Evolutionary conservation across 2,888 invertebrate species (phyloP).

Genomic region (Perdita meconis): DNA sequence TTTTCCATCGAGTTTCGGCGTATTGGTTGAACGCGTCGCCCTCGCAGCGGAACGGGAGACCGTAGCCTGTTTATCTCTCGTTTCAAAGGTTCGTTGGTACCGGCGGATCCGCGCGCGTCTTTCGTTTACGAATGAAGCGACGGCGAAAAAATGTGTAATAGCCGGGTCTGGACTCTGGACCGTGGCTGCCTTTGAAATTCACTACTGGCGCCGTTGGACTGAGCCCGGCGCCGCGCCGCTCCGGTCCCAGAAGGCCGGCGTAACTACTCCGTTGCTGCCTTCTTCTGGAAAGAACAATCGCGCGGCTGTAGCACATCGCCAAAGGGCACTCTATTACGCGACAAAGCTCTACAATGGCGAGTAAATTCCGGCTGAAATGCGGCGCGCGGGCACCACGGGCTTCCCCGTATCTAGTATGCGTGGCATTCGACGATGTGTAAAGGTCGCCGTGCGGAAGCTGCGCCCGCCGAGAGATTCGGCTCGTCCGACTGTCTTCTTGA

Average conservation of each 20-base stretch:
- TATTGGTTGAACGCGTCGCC: slow-evolving; percentile 38
- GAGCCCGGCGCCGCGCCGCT: not conserved
- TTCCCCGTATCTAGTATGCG: not conserved
- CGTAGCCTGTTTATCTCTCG: slow-evolving; percentile 60
- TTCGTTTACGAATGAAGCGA: slow-evolving; percentile 43
- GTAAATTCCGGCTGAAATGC: slow-evolving; percentile 32
- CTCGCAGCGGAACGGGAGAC: slow-evolving; percentile 32
- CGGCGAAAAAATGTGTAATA: slow-evolving; percentile 60
- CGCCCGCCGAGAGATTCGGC: not conserved
- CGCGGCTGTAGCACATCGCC: slow-evolving; percentile 52
- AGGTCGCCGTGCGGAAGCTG: not conserved
- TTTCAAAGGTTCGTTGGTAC: slow-evolving; percentile 56
- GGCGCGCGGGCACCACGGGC: slow-evolving; percentile 8
- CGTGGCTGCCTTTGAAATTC: slow-evolving; percentile 62
- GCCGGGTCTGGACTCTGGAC: slow-evolving; percentile 12
- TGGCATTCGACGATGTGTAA: not conserved
- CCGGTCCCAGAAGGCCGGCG: not conserved
- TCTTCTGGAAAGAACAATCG: slow-evolving; percentile 51
- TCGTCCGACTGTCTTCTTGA: not conserved
- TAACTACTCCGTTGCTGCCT: not conserved
- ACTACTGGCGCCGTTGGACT: slow-evolving; percentile 26
- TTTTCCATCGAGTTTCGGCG: slow-evolving; percentile 23
- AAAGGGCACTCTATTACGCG: slow-evolving; percentile 45
- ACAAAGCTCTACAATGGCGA: slow-evolving; percentile 14
- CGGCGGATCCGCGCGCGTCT: slow-evolving; percentile 14